Conservation (phyloP, 2,113 vertebrate species). For the Mormoops blainvillei region DNA sequence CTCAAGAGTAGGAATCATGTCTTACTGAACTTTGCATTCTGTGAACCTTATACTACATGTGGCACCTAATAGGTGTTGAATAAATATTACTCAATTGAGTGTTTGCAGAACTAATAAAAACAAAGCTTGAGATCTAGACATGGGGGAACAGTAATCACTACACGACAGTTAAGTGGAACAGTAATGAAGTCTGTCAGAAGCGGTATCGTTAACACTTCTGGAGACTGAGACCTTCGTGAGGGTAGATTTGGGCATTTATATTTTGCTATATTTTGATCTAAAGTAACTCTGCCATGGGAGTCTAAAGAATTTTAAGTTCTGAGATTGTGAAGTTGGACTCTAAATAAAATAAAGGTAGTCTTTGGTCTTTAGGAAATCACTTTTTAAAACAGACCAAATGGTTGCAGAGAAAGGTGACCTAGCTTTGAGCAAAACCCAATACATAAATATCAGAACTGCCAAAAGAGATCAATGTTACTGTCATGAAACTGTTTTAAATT, state of each 20-base stretch:
- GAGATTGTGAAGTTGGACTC: slow-evolving; percentile 6
- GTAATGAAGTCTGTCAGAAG: not conserved
- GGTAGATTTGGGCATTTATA: not conserved
- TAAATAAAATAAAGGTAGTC: slow-evolving; percentile 38
- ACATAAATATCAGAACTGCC: slow-evolving; percentile 68
- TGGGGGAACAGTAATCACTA: not conserved
- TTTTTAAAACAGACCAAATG: slow-evolving; percentile 64
- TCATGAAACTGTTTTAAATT: slow-evolving; percentile 58
- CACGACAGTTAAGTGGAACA: not conserved
- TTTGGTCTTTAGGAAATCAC: slow-evolving; percentile 59
- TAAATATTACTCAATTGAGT: not conserved
- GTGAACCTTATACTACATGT: not conserved
- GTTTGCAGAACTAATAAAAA: not conserved
- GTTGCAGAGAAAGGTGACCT: slow-evolving; percentile 67
- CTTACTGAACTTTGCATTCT: not conserved
- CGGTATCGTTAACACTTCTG: not conserved
- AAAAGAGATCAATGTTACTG: slow-evolving; percentile 65
- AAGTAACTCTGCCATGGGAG: not conserved
- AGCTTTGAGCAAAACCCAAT: slow-evolving; percentile 71
- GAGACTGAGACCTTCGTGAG: not conserved
- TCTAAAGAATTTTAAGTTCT: slow-evolving; percentile 56
- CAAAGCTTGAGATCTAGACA: not conserved
- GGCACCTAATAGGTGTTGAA: not conserved
- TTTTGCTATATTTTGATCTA: slow-evolving; percentile 20
- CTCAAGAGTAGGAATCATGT: not conserved